Evolutionary conservation across 92 coral and sea anemone genomes (phyloP).

Genomic region (Montipora capitata): DNA sequence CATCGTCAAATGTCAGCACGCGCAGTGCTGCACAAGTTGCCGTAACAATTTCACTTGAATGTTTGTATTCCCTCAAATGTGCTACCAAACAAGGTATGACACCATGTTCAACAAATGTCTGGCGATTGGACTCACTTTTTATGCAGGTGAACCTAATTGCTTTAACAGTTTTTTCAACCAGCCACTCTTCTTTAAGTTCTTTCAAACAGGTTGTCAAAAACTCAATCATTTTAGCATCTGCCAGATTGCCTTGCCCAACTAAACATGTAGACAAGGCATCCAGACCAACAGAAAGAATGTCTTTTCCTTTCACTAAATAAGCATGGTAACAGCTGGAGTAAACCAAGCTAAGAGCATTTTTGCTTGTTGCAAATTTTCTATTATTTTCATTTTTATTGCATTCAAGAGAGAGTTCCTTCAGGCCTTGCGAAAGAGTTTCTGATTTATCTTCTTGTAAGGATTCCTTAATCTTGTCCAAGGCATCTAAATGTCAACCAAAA

Average conservation of each 20-base stretch:
- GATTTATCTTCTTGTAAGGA: slow-evolving; percentile 53
- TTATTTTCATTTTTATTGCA: slow-evolving; percentile 78
- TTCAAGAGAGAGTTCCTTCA: slow-evolving; percentile 62
- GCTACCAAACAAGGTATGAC: slow-evolving; percentile 76
- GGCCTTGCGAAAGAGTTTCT: slow-evolving; percentile 46
- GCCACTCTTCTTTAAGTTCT: slow-evolving; percentile 46
- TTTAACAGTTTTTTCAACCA: slow-evolving; percentile 59
- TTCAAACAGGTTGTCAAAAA: slow-evolving; percentile 76
- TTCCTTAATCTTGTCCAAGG: slow-evolving; percentile 67
- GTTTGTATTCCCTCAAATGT: slow-evolving; percentile 56
- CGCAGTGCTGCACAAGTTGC: slow-evolving; percentile 85
- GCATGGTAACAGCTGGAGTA: slow-evolving; percentile 69
- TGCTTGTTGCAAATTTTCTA: slow-evolving; percentile 88
- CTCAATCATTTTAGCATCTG: slow-evolving; percentile 65
- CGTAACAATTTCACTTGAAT: slow-evolving; percentile 47
- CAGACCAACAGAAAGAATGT: slow-evolving; percentile 55
- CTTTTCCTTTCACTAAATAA: slow-evolving; percentile 40
- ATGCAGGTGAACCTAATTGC: slow-evolving; percentile 70
- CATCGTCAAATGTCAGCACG: slow-evolving; percentile 90
- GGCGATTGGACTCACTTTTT: slow-evolving; percentile 91
- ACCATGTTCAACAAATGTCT: slow-evolving; percentile 81
- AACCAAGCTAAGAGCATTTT: slow-evolving; percentile 68
- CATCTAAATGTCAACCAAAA: slow-evolving; percentile 43
- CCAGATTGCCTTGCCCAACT: slow-evolving; percentile 79
- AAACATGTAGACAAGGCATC: slow-evolving; percentile 80